A percentile compares a stretch with the other conserved stretches of the same genome.
Evolutionary conservation across 2,797 vertebrate species (phyloP).

Genomic region (Cygnus olor): DNA sequence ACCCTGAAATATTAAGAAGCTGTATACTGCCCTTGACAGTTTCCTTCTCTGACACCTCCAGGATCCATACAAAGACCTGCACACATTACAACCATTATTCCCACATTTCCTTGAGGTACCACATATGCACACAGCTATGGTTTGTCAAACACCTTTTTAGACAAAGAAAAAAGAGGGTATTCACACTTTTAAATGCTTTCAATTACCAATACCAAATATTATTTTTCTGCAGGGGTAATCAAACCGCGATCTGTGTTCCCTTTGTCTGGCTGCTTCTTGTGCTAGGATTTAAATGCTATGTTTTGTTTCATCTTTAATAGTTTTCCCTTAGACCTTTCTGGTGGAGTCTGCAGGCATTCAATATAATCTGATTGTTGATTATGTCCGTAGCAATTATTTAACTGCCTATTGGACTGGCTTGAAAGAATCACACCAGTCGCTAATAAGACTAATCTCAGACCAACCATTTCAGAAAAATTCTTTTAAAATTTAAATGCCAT

Average conservation of each 20-base stretch:
- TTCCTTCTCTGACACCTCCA: neutral
- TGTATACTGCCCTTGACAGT: neutral
- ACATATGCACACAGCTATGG: neutral
- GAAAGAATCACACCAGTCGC: conserved; percentile 11
- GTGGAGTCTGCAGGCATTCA: conserved; percentile 13
- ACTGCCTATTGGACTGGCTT: neutral
- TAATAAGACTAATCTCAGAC: conserved; percentile 15
- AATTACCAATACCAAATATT: conserved; percentile 23
- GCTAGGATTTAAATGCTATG: conserved; percentile 49
- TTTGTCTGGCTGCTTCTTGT: conserved; percentile 42
- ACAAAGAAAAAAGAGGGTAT: conserved; percentile 28
- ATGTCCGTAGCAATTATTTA: conserved; percentile 21
- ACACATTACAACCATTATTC: neutral
- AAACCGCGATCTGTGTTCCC: neutral
- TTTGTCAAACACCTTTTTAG: conserved; percentile 21
- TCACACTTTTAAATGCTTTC: conserved; percentile 45
- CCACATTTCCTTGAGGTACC: neutral
- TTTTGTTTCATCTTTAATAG: conserved; percentile 60
- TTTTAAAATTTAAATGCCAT: neutral
- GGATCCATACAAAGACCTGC: neutral
- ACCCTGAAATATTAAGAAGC: neutral
- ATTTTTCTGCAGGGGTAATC: conserved; percentile 41
- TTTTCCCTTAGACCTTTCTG: conserved; percentile 46
- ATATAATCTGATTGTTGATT: conserved; percentile 53
- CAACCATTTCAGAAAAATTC: neutral